These are phyloP conservation scores for Drosophila aff. DNA, from an alignment of 1,140 invertebrate species.

Conservation along the genomic window DNA sequence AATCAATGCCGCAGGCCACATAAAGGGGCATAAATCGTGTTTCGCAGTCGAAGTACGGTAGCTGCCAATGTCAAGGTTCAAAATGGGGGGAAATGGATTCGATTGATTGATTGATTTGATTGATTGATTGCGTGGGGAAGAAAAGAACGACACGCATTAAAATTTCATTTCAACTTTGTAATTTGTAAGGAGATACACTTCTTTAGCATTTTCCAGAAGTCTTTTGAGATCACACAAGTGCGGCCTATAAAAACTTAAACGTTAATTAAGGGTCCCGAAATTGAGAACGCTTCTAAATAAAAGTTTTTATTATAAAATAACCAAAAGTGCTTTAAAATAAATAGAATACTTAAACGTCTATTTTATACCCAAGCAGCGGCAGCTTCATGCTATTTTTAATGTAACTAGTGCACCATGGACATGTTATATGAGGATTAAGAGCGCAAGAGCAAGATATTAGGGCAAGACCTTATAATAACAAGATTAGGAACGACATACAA, in stretches of 20 bases:
- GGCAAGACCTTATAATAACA: neutral
- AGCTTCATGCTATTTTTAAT: slow-evolving; percentile 21
- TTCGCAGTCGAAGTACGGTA: slow-evolving; percentile 73
- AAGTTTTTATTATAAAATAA: neutral
- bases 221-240: slow-evolving; percentile 26
- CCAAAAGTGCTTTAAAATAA: neutral
- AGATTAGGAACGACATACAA: neutral
- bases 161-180: slow-evolving; percentile 7
- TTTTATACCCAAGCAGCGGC: slow-evolving; percentile 21
- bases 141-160: slow-evolving; percentile 47
- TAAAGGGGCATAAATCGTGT: slow-evolving; percentile 72
- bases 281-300: neutral
- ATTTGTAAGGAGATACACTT: neutral
- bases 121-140: slow-evolving; percentile 32
- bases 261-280: neutral
- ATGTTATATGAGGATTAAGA: slow-evolving; percentile 7
- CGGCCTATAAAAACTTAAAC: slow-evolving; percentile 15
- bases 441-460: neutral
- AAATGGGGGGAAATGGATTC: slow-evolving; percentile 4
- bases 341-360: slow-evolving; percentile 11
- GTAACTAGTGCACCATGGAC: slow-evolving; percentile 10
- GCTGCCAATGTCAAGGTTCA: slow-evolving; percentile 53
- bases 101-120: slow-evolving; percentile 8
- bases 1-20: slow-evolving; percentile 76
- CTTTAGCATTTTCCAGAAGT: slow-evolving; percentile 44